Evolutionary conservation across 2,797 vertebrate genomes (phyloP), one percentile per base, ranked within the genome.

Genomic region (Cuculus canorus): DNA sequence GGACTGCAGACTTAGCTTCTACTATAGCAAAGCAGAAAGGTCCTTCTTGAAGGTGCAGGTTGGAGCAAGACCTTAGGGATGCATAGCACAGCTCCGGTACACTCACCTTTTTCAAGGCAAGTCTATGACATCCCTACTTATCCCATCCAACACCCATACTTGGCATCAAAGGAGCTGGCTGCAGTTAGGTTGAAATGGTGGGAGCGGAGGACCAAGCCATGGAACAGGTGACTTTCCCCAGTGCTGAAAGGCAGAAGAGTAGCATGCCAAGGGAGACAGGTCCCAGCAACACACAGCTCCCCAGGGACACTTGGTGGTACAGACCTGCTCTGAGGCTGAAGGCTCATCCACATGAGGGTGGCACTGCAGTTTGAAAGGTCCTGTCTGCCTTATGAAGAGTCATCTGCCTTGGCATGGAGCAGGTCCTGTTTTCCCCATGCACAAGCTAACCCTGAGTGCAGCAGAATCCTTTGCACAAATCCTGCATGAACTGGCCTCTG

Each of bases 261-360:
- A 75, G 15, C 0, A 0, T 22, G 45, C n/a, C 0, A 4, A 43
- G 57, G 23, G 63, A 41, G 37, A 33, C 14, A 2, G 2, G 13
- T 3, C 8, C 48, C 3, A 5, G 9, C 2, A 27, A 52, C 43
- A 37, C 23, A 27, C 10, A 10, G n/a, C n/a, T 61, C 66, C 32
- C 23, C 53, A 10, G 30, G 24, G 57, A 8, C 63, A 8, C 59
- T 37, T 70, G 21, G 24, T 56, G 33, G 57, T 63, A 18, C 39
- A 56, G 47, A 48, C 32, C 63, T 19, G 7, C 75, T 70, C 59
- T 11, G 2, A 35, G 73, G 57, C 35, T 6, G 10, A 52, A 22
- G 32, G 30, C 28, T 45, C 6, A 17, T 8, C 28, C 32, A 66
- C 39, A 61, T 30, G 54, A 61, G 33, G 53, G 54, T 17, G 57